Evolutionary conservation across 2,888 invertebrate species (phyloP).

Genomic region (Frankliniella fusca): DNA sequence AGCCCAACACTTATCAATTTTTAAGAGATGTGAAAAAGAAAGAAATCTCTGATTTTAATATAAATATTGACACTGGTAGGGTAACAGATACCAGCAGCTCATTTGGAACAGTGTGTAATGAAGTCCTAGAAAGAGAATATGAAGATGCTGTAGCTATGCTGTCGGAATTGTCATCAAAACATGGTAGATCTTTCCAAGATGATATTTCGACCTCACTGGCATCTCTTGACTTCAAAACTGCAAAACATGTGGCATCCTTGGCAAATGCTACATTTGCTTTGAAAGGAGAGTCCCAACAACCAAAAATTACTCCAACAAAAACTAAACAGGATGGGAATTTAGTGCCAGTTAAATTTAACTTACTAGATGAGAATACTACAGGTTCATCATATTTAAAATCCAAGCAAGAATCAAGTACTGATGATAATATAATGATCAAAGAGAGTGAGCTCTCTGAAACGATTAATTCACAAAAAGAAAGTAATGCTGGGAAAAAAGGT

Average conservation of each 20-base stretch:
- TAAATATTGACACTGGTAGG: not conserved
- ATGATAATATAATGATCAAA: not conserved
- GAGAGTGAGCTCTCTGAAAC: not conserved
- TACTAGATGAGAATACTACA: not conserved
- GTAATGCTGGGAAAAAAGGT: too few relatives aligned
- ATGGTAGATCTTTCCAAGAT: not conserved
- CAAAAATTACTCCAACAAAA: too few relatives aligned
- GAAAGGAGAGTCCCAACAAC: not conserved
- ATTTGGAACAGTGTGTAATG: not conserved
- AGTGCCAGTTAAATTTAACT: too few relatives aligned
- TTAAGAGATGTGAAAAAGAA: not conserved
- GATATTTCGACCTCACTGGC: not conserved
- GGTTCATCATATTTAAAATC: not conserved
- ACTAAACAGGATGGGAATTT: not conserved
- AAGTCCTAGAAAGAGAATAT: not conserved
- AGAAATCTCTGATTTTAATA: not conserved
- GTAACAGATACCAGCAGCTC: not conserved
- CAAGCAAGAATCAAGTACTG: not conserved
- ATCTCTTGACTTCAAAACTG: not conserved
- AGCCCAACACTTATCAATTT: not conserved
- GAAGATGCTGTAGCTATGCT: constrained; percentile 16
- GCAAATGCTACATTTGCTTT: constrained; percentile 2
- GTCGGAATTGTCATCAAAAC: not conserved
- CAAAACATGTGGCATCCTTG: not conserved
- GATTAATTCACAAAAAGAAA: too few relatives aligned